These are phyloP conservation scores for Falco rusticolus DNA, from an alignment of 2,797 vertebrate species.

Conservation along the genomic window DNA sequence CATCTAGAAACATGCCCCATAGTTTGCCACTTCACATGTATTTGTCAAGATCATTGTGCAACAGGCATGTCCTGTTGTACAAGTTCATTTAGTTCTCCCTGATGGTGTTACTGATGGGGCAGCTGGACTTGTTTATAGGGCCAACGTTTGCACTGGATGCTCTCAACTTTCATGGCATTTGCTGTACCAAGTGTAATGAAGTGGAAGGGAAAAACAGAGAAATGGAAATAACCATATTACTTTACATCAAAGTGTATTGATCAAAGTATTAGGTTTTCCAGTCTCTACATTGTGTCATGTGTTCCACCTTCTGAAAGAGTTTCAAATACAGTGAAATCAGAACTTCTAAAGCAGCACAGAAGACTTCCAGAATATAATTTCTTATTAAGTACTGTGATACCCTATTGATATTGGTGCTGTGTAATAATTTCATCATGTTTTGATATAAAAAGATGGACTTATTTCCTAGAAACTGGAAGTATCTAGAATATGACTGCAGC, in stretches of 20 bases:
- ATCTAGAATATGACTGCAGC: not conserved
- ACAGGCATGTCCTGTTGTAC: not conserved
- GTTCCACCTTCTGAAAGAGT: not conserved
- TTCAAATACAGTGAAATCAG: not conserved
- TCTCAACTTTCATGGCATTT: not conserved
- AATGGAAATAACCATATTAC: not conserved
- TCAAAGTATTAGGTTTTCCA: not conserved
- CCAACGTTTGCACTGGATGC: not conserved
- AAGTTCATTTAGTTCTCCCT: not conserved
- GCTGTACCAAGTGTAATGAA: not conserved
- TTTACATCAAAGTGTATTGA: not conserved
- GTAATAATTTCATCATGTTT: not conserved
- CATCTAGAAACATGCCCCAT: not conserved
- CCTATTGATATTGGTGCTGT: not conserved
- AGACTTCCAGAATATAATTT: not conserved
- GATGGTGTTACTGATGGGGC: not conserved
- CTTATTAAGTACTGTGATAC: not conserved
- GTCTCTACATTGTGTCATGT: not conserved
- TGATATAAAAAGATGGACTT: not conserved
- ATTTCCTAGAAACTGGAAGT: not conserved
- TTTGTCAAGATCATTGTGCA: not conserved
- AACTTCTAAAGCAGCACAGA: not conserved
- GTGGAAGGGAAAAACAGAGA: not conserved
- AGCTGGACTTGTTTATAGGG: not conserved
- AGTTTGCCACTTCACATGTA: not conserved